Base-by-base conservation (phyloP, 2,113 vertebrate genomes). In the Oreocharis arfaki region DNA sequence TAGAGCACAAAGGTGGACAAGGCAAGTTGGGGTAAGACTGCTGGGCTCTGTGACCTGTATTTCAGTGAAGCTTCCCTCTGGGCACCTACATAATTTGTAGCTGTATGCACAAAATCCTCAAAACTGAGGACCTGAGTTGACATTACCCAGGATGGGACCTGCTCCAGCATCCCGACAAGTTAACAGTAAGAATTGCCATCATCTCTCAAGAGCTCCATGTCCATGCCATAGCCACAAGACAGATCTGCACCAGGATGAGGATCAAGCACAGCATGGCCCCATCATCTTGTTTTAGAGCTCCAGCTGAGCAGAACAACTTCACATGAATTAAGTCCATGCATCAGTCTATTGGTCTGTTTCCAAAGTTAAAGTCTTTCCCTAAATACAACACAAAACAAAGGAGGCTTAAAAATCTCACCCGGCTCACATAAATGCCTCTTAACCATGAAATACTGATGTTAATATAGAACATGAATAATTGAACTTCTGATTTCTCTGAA, bases 391-490 rank as follows among this genome's bases (percentile, higher is more conserved):
- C 33, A 90, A 84, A 93, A 78, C 37, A 67, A 76, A 61, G 15
- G 11, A 89, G 37, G 24, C 32, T 76, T 83, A 20, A 68, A 75
- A 57, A 42, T 44, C 26, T 92, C 82, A 69, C 76, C 64, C 83
- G 46, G 50, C 37, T 88, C 42, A 64, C 32, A 86, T 37, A 85
- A 92, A 93, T 4, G 1, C 21, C 53, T 24, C n/a, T 84, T 84
- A 53, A 47, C 30, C 35, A 68, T 80, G 67, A 92, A 86, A 95
- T 80, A 88, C 16, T 84, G 42, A 71, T 82, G 71, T 86, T 89
- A 83, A 91, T 79, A 91, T 20, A 88, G 50, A 65, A 30, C 59
- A 86, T 63, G 71, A 90, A 90, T 81, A 90, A 95, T 47, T 85
- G 52, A 94, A 16, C 33, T 79, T 87, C 53, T 84, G 33, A 78